Conservation (phyloP, 2,113 vertebrate species). For the Scalopus aquaticus region DNA sequence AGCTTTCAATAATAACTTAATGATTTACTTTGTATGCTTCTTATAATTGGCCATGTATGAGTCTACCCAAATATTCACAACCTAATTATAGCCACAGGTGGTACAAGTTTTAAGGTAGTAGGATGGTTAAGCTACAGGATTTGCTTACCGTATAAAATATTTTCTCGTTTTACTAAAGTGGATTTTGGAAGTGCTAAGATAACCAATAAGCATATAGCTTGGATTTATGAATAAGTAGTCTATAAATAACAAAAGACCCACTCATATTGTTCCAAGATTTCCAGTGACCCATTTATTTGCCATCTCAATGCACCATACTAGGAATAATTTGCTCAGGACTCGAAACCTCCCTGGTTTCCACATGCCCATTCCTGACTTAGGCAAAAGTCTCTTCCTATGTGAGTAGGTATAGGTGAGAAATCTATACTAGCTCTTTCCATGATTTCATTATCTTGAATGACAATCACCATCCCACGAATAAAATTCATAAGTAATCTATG, state of each 20-base stretch:
- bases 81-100: constrained; percentile 50
- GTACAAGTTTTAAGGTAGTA: neutral
- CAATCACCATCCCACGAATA: neutral
- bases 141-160: neutral
- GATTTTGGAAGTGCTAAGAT: constrained; percentile 32
- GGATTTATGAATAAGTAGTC: constrained; percentile 41
- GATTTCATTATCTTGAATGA: neutral
- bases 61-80: constrained; percentile 45
- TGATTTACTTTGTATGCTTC: constrained; percentile 41
- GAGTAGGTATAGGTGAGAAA: neutral
- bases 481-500: neutral
- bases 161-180: constrained; percentile 27
- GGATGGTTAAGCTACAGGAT: neutral
- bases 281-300: neutral
- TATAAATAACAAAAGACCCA: constrained; percentile 24
- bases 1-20: constrained; percentile 21
- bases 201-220: neutral
- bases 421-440: neutral
- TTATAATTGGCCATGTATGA: neutral
- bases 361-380: neutral
- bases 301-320: neutral
- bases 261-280: neutral
- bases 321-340: constrained; percentile 27
- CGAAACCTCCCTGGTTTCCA: neutral
- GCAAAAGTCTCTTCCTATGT: neutral